phyloP scores from a whole-genome alignment of 2,113 vertebrate genomes.

The Leptobrachium leishanense region DNA sequence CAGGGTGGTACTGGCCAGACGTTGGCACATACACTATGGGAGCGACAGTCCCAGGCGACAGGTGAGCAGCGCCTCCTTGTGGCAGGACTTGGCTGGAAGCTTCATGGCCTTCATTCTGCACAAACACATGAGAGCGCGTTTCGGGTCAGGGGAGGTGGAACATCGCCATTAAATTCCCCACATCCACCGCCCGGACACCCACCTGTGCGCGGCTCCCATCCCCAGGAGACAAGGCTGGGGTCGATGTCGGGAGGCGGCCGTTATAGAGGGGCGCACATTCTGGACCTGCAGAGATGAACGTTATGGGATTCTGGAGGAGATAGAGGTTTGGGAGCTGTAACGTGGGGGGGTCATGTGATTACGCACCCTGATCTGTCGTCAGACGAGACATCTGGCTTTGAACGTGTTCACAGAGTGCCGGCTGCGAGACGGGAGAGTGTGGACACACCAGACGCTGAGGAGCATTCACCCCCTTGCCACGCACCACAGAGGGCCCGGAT shows the following conservation, averaged over 20 bases:
- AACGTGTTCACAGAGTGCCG: conserved; percentile 63
- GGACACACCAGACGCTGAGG: conserved; percentile 54
- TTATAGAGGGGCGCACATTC: conserved; percentile 56
- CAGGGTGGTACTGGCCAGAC: conserved; percentile 18
- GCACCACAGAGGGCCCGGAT: conserved; percentile 15
- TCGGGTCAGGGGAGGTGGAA: not conserved
- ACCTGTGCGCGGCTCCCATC: conserved; percentile 48
- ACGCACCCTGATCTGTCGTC: conserved; percentile 16
- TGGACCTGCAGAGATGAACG: conserved; percentile 56
- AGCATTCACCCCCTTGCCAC: conserved; percentile 39
- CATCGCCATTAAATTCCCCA: no score
- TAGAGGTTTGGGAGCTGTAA: not conserved
- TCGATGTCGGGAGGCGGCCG: conserved; percentile 53
- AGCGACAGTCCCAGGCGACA: conserved; percentile 35
- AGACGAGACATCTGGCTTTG: conserved; percentile 71
- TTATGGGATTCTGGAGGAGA: not conserved
- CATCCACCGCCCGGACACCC: not conserved
- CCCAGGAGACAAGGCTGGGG: conserved; percentile 55
- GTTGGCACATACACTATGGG: conserved; percentile 22
- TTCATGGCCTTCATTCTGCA: conserved; percentile 52
- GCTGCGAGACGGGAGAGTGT: conserved; percentile 56
- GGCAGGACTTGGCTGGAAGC: conserved; percentile 44
- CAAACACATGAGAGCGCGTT: not conserved
- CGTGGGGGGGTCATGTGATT: not conserved
- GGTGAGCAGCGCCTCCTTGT: conserved; percentile 44